Conservation (phyloP, 2,113 vertebrate genomes). For the Trachemys scripta region DNA sequence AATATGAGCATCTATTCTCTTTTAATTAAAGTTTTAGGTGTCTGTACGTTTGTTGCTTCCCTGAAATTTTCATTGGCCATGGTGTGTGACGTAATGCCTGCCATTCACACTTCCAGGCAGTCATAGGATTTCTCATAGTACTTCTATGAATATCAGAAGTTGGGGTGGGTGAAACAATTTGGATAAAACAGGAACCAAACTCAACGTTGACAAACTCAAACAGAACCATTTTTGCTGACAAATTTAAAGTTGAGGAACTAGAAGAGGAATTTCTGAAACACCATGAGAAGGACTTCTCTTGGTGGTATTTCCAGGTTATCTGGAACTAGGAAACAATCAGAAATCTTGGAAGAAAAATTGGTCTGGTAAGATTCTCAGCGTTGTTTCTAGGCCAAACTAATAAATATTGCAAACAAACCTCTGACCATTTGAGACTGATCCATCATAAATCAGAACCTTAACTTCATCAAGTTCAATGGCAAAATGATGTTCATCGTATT, state of each 20-base stretch:
- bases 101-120: not conserved
- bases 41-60: not conserved
- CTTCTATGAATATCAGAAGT: not conserved
- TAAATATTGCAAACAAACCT: too few relatives aligned
- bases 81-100: not conserved
- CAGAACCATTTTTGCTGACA: not conserved
- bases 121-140: not conserved
- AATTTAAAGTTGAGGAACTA: not conserved
- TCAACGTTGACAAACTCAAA: not conserved
- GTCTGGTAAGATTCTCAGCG: not conserved
- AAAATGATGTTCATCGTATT: not conserved
- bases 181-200: not conserved
- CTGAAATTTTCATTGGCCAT: not conserved
- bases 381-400: not conserved
- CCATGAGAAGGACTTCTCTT: not conserved
- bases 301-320: not conserved
- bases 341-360: not conserved
- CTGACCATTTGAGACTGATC: not conserved
- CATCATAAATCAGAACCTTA: not conserved
- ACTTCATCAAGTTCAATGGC: not conserved
- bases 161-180: not conserved
- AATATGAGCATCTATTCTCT: not conserved
- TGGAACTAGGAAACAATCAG: not conserved
- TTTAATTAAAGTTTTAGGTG: not conserved
- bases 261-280: not conserved